Conservation (phyloP, 2,113 vertebrate genomes). For the Caranx melampygus region DNA sequence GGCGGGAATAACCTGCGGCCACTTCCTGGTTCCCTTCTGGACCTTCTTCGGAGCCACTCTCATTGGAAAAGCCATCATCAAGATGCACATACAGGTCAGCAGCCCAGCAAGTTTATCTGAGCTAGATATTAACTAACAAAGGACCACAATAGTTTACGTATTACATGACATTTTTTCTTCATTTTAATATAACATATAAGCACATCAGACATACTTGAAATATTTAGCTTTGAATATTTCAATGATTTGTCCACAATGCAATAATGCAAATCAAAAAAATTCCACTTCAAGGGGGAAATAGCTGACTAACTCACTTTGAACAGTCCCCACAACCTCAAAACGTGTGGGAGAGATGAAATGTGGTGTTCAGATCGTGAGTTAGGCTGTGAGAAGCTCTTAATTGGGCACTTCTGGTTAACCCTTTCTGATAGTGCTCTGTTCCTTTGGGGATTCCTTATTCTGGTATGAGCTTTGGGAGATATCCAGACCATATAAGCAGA, state of each 20-base stretch:
- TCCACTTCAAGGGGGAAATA: not conserved
- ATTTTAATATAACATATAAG: slow-evolving; percentile 8
- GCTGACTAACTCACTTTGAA: slow-evolving; percentile 51
- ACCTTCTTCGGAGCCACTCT: slow-evolving; percentile 99
- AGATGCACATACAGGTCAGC: slow-evolving; percentile 99
- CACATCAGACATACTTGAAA: not conserved
- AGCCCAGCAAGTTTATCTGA: not conserved
- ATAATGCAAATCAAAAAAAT: slow-evolving; percentile 25
- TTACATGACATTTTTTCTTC: slow-evolving; percentile 4
- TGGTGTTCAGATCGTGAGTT: slow-evolving; percentile 29
- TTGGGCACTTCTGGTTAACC: slow-evolving; percentile 43
- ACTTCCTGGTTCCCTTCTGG: slow-evolving; percentile 99
- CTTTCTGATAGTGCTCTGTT: slow-evolving; percentile 11
- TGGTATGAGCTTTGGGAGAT: slow-evolving; percentile 28
- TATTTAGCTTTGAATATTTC: slow-evolving; percentile 23
- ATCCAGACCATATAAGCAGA: slow-evolving; percentile 36
- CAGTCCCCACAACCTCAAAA: slow-evolving; percentile 51
- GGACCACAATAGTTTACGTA: not conserved
- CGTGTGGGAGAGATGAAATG: slow-evolving; percentile 54
- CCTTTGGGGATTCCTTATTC: slow-evolving; percentile 43
- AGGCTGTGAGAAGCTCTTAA: slow-evolving; percentile 62
- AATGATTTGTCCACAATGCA: slow-evolving; percentile 13
- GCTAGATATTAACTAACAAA: slow-evolving; percentile 2
- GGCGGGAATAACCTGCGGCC: slow-evolving; percentile 98
- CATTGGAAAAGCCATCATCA: slow-evolving; percentile 97